Conservation (phyloP, 2,797 vertebrate species). For the Fringilla coelebs region DNA sequence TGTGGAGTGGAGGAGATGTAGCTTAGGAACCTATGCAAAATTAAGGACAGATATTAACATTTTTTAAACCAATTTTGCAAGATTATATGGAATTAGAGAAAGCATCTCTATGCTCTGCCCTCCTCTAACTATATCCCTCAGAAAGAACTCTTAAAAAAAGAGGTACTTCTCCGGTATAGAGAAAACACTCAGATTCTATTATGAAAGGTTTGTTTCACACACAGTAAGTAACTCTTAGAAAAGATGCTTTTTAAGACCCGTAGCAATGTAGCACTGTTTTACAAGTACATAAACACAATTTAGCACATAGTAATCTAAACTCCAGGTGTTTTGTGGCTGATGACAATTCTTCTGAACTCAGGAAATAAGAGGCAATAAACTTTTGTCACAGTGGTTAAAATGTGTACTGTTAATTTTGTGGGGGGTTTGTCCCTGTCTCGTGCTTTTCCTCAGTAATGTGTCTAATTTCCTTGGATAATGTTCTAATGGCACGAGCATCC, state of each 20-base stretch:
- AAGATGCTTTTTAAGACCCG: background rate
- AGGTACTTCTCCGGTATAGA: background rate
- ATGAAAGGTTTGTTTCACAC: background rate
- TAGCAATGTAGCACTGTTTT: background rate
- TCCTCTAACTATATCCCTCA: background rate
- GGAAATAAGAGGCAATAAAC: slow-evolving; percentile 8
- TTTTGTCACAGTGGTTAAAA: background rate
- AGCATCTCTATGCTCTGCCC: background rate
- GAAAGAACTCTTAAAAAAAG: background rate
- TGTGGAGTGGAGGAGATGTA: background rate
- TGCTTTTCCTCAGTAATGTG: slow-evolving; percentile 2
- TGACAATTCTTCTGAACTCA: slow-evolving; percentile 30
- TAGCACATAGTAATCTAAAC: slow-evolving; percentile 25
- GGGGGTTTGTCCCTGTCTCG: background rate
- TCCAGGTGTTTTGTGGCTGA: slow-evolving; percentile 49
- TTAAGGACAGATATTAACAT: background rate
- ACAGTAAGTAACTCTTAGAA: background rate
- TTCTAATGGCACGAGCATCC: slow-evolving; percentile 21
- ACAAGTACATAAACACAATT: slow-evolving; percentile 46
- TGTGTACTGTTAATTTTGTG: slow-evolving; percentile 25
- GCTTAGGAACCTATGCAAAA: background rate
- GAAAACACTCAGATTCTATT: background rate
- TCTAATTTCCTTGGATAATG: slow-evolving; percentile 21
- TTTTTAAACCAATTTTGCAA: background rate
- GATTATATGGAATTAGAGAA: background rate